phyloP scores from a whole-genome alignment of 2,888 invertebrate genomes.

The Bruchidius siliquastri region DNA sequence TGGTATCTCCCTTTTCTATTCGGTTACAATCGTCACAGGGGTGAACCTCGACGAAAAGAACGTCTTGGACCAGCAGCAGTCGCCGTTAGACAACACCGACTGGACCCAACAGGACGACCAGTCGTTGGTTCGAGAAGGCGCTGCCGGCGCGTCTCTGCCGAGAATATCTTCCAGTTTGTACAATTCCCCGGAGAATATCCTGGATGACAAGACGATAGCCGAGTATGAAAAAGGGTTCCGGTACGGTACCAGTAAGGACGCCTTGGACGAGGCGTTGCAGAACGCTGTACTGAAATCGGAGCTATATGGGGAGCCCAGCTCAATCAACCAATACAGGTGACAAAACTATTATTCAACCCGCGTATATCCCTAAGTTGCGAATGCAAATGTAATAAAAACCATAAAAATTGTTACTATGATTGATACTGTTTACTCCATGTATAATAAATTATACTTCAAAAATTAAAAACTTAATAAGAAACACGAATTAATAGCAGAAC shows the following conservation, averaged over 20 bases:
- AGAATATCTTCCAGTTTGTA: conserved; percentile 36
- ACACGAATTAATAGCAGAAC: too few relatives aligned
- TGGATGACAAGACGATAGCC: conserved; percentile 41
- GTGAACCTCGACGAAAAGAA: background rate
- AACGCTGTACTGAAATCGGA: conserved; percentile 61
- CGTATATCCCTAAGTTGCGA: too few relatives aligned
- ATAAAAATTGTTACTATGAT: too few relatives aligned
- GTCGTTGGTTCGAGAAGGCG: background rate
- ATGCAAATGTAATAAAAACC: too few relatives aligned
- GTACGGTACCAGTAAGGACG: conserved; percentile 42
- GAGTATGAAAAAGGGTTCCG: conserved; percentile 45
- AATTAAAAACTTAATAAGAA: too few relatives aligned
- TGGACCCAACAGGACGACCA: background rate
- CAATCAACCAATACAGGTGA: conserved; percentile 47
- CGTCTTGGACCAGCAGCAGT: background rate
- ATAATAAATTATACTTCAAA: too few relatives aligned
- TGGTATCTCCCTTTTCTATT: too few relatives aligned
- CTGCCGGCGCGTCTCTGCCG: conserved; percentile 11
- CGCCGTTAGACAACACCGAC: background rate
- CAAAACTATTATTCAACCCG: too few relatives aligned
- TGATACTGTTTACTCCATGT: too few relatives aligned
- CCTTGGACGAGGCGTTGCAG: conserved; percentile 49
- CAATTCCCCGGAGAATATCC: conserved; percentile 33
- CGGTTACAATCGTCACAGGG: background rate
- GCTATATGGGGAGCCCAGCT: conserved; percentile 57